Base-by-base conservation (phyloP, 23 tunicate genomes). In the Ciona savignyi region DNA sequence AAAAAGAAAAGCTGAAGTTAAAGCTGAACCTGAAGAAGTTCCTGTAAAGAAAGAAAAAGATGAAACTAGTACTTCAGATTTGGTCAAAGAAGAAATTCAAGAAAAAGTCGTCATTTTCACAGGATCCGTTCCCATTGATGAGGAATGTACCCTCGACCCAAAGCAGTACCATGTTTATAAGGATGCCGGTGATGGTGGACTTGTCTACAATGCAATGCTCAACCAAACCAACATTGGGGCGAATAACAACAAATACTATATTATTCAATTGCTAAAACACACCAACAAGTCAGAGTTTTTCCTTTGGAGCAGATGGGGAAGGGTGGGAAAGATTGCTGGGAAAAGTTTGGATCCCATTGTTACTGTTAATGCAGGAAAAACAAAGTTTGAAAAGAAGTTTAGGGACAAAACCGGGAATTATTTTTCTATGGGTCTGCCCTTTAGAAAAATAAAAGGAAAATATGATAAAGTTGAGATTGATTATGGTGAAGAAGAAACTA, bases 311-410 rank as follows among this genome's bases (percentile, higher is more conserved):
- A 74, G 88, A 19, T 88, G 96, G 96, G 96, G 96, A 1, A 71
- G 96, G 32, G 88, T 88, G 26, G 96, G 96, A 9, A 82, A 78
- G 35, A 77, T 78, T 49, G 96, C 88, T 27, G 96, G 96, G 11
- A 78, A 62, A 62, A 68, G 34, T 67, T 77, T 72, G 29, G 75
- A 29, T 2, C 89, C 88, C 0, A 81, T 68, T 29, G 60, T 23
- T 6, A 48, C 42, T 0, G 11, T 42, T 42, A 15, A 42, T 9
- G 11, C 9, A 42, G 56, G 56, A 6, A 42, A 42, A 42, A 42
- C 11, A 42, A 42, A 6, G 11, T 88, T 88, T 78, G 68, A 73
- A 32, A 88, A 88, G 35, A 88, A 88, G 63, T 88, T 88, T 83
- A 35, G 30, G 27, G 88, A 82, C 29, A 88, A 88, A 51, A 83